Evolutionary conservation across 2,113 vertebrate genomes (phyloP).

Genomic region (Saiga tatarica): DNA sequence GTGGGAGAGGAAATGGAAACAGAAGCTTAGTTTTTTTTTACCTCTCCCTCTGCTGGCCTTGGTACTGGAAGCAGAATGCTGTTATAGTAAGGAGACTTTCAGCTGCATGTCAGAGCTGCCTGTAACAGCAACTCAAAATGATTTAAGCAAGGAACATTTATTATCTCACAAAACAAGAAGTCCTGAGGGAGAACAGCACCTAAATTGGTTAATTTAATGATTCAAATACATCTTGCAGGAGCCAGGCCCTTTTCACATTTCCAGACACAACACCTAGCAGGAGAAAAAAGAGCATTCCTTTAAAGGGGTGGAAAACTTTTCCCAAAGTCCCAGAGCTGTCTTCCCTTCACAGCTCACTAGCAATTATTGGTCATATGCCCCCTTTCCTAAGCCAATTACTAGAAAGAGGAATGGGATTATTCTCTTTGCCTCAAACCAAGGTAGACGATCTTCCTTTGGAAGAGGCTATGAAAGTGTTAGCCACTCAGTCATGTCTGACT

Average conservation of each 20-base stretch:
- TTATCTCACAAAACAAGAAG: neutral
- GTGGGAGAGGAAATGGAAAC: neutral
- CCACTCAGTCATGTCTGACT: neutral
- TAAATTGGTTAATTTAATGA: neutral
- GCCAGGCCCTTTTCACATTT: neutral
- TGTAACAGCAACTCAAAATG: neutral
- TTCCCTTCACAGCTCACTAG: neutral
- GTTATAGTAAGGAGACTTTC: neutral
- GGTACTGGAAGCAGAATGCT: neutral
- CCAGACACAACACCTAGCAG: neutral
- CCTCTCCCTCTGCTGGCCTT: neutral
- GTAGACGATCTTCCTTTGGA: neutral
- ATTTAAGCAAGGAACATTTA: neutral
- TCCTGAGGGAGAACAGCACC: neutral
- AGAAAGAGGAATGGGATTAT: neutral
- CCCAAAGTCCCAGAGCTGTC: neutral
- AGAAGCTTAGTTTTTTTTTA: neutral
- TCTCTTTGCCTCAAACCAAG: neutral
- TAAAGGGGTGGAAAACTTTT: neutral
- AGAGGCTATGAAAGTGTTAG: neutral
- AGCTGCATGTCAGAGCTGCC: neutral
- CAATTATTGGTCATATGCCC: neutral
- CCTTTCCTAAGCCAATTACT: neutral
- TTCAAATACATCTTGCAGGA: neutral
- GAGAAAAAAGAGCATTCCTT: neutral